Evolutionary conservation across 2,888 invertebrate genomes (phyloP).

Genomic region (Lottia gigantea): DNA sequence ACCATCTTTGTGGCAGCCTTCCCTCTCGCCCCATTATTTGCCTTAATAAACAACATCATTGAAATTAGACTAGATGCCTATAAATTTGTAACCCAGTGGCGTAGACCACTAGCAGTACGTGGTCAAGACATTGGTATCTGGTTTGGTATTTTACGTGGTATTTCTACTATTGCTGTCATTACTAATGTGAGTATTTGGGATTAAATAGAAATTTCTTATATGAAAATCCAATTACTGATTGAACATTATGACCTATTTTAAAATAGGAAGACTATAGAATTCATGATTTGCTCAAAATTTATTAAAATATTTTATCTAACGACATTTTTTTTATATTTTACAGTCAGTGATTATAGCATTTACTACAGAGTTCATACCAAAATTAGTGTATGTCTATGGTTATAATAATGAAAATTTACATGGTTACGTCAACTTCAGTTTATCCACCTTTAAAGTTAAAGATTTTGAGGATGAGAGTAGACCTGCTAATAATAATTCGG

Average conservation of each 20-base stretch:
- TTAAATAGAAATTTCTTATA: too few relatives aligned
- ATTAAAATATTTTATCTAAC: too few relatives aligned
- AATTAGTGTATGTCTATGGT: slow-evolving; percentile 87
- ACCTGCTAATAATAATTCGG: slow-evolving; percentile 36
- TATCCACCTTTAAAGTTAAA: slow-evolving; percentile 56
- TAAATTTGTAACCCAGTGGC: slow-evolving; percentile 87
- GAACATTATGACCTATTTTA: too few relatives aligned
- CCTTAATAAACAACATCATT: slow-evolving; percentile 92
- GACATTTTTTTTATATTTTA: slow-evolving; percentile 49
- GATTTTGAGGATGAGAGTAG: slow-evolving; percentile 50
- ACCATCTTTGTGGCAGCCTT: slow-evolving; percentile 98
- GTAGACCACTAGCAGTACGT: slow-evolving; percentile 88
- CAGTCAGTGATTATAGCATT: slow-evolving; percentile 98
- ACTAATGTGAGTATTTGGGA: slow-evolving; percentile 52
- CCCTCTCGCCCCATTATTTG: slow-evolving; percentile 95
- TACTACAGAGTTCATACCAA: slow-evolving; percentile 96
- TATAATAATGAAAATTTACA: slow-evolving; percentile 39
- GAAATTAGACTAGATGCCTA: slow-evolving; percentile 96
- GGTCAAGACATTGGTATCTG: slow-evolving; percentile 93
- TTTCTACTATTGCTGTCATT: slow-evolving; percentile 91
- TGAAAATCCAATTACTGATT: too few relatives aligned
- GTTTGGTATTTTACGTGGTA: slow-evolving; percentile 91
- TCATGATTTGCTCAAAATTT: too few relatives aligned
- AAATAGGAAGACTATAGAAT: too few relatives aligned
- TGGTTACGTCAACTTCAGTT: slow-evolving; percentile 58